phyloP scores from a whole-genome alignment of 2,888 invertebrate genomes.

The Stomorhina lunata region DNA sequence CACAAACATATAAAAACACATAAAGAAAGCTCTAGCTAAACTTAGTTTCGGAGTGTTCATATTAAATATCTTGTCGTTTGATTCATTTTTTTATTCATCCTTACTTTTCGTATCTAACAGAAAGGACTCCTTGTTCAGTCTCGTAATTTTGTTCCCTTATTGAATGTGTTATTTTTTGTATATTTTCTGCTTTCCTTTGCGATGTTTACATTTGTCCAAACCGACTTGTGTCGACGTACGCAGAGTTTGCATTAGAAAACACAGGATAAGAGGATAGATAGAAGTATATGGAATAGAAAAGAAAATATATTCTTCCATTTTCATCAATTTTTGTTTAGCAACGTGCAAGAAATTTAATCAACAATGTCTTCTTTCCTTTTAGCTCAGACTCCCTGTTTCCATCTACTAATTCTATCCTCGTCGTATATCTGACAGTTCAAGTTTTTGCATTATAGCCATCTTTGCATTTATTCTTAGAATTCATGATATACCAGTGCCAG shows the following conservation, averaged over 20 bases:
- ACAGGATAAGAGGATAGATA: conserved; percentile 1
- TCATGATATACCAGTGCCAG: conserved; percentile 9
- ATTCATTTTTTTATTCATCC: conserved; percentile 21
- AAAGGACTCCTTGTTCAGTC: conserved; percentile 50
- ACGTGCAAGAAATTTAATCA: conserved; percentile 67
- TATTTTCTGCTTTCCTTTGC: conserved; percentile 52
- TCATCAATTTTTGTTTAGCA: conserved; percentile 61
- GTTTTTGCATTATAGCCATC: conserved; percentile 44
- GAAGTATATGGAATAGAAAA: conserved; percentile 18
- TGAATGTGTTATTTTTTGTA: not conserved
- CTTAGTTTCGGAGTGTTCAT: conserved; percentile 29
- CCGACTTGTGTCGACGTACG: conserved; percentile 36
- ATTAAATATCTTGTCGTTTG: conserved; percentile 55
- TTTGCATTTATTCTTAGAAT: conserved; percentile 40
- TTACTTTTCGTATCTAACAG: conserved; percentile 32
- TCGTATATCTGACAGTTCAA: conserved; percentile 41
- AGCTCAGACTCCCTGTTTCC: not conserved
- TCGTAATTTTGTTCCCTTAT: conserved; percentile 6
- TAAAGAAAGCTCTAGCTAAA: not conserved
- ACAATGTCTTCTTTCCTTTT: conserved; percentile 44
- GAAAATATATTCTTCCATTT: conserved; percentile 58
- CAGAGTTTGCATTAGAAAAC: conserved; percentile 3
- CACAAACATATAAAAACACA: not conserved
- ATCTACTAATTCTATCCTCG: not conserved
- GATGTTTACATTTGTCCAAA: conserved; percentile 59